Conservation (phyloP, 1,140 invertebrate species). For the Apis laboriosa region DNA sequence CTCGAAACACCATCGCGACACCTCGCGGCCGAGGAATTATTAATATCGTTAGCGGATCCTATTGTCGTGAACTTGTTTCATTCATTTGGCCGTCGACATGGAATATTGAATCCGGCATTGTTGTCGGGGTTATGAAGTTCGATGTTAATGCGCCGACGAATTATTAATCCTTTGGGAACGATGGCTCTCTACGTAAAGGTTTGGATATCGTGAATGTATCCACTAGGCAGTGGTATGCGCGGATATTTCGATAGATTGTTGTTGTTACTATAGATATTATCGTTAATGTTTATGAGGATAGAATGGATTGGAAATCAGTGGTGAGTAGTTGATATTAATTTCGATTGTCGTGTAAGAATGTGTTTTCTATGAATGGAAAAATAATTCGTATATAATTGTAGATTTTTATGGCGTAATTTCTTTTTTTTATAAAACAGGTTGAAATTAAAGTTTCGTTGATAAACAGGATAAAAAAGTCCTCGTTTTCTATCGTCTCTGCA, state of each 20-base stretch:
- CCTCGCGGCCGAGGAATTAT: slow-evolving; percentile 15
- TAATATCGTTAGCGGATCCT: slow-evolving; percentile 14
- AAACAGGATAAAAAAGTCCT: no score
- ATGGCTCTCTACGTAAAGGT: background rate
- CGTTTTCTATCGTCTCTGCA: no score
- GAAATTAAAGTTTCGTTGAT: no score
- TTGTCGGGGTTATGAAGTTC: background rate
- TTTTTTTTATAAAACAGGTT: no score
- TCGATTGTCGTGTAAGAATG: background rate
- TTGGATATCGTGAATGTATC: background rate
- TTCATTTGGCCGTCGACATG: background rate
- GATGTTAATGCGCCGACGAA: slow-evolving; percentile 14
- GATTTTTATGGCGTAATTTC: no score
- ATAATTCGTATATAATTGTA: no score
- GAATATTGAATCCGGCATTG: slow-evolving; percentile 24
- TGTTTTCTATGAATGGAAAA: background rate
- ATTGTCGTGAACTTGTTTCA: slow-evolving; percentile 19
- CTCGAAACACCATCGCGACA: background rate
- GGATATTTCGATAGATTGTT: slow-evolving; percentile 3
- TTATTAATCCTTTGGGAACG: slow-evolving; percentile 26
- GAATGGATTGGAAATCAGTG: background rate
- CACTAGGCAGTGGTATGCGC: no score
- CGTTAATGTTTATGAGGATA: background rate
- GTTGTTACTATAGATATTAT: background rate
- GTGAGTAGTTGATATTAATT: background rate